Conservation (phyloP, 2,113 vertebrate genomes). For the Brachypodius melanocephalos region DNA sequence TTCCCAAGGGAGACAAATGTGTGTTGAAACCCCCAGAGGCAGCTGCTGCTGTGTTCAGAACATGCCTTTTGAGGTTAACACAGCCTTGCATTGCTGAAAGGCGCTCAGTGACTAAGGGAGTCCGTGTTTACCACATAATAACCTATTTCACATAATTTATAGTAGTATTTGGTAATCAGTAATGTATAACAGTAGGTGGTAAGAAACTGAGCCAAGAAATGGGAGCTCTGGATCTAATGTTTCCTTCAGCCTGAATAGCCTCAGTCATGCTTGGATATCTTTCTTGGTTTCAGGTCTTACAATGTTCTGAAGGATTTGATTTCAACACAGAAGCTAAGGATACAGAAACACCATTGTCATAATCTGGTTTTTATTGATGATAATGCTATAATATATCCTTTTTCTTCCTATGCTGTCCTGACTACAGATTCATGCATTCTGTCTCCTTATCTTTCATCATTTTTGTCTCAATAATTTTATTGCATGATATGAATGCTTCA, state of each 20-base stretch:
- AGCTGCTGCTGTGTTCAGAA: not conserved
- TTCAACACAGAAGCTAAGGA: not conserved
- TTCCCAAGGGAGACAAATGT: not conserved
- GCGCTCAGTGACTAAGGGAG: not conserved
- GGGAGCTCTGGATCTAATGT: not conserved
- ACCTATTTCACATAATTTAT: not conserved
- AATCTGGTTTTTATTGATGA: slow-evolving; percentile 29
- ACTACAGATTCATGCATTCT: slow-evolving; percentile 8
- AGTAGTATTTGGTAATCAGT: not conserved
- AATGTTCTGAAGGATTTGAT: not conserved
- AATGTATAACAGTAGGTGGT: not conserved
- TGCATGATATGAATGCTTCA: slow-evolving; percentile 25
- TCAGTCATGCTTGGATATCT: not conserved
- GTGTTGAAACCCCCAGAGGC: not conserved
- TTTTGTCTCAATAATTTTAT: slow-evolving; percentile 53
- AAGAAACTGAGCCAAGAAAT: not conserved
- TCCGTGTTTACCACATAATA: not conserved
- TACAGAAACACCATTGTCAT: not conserved
- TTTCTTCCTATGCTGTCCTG: not conserved
- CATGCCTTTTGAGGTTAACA: not conserved
- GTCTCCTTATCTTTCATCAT: slow-evolving; percentile 30
- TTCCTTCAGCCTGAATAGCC: not conserved
- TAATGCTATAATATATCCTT: not conserved
- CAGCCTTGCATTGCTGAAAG: not conserved
- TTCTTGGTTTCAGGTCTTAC: not conserved